Evolutionary conservation across 2,888 invertebrate genomes (phyloP).

Genomic region (Drosophila buzzatii): DNA sequence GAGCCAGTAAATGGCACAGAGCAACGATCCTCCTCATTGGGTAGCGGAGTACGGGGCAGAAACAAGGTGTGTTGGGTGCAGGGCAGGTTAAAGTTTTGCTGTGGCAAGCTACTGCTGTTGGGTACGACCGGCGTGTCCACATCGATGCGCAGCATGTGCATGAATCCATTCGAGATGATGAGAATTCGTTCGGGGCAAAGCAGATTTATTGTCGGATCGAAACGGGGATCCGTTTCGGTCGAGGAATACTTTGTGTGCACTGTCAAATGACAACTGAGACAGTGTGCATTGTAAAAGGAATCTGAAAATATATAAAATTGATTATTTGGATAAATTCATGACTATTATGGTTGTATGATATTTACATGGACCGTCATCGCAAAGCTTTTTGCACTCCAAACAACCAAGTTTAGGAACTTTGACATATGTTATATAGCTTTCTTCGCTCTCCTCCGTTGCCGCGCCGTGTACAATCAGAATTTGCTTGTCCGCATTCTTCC

Average conservation of each 20-base stretch:
- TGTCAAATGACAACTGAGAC: slow-evolving; percentile 95
- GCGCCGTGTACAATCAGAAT: slow-evolving; percentile 88
- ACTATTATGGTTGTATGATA: not conserved
- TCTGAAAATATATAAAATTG: slow-evolving; percentile 75
- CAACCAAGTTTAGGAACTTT: slow-evolving; percentile 88
- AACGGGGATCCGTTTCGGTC: slow-evolving; percentile 93
- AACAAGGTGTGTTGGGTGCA: slow-evolving; percentile 65
- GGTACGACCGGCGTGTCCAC: slow-evolving; percentile 84
- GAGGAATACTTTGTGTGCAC: slow-evolving; percentile 96
- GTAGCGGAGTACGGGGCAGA: slow-evolving; percentile 45
- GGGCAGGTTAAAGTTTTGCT: slow-evolving; percentile 47
- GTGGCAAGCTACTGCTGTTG: slow-evolving; percentile 36
- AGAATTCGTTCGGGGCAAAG: slow-evolving; percentile 91
- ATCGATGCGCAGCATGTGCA: slow-evolving; percentile 91
- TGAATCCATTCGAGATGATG: slow-evolving; percentile 93
- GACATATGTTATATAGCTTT: slow-evolving; percentile 85
- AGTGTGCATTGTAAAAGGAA: slow-evolving; percentile 89
- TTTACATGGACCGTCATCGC: slow-evolving; percentile 83
- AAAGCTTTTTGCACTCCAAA: slow-evolving; percentile 87
- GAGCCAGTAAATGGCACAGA: slow-evolving; percentile 58
- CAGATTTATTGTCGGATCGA: slow-evolving; percentile 89
- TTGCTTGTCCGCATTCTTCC: slow-evolving; percentile 87
- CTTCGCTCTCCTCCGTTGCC: slow-evolving; percentile 84
- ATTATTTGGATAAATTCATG: not conserved
- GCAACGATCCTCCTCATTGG: slow-evolving; percentile 62